phyloP scores from a whole-genome alignment of 2,797 vertebrate genomes.

The Sebastes itinus region DNA sequence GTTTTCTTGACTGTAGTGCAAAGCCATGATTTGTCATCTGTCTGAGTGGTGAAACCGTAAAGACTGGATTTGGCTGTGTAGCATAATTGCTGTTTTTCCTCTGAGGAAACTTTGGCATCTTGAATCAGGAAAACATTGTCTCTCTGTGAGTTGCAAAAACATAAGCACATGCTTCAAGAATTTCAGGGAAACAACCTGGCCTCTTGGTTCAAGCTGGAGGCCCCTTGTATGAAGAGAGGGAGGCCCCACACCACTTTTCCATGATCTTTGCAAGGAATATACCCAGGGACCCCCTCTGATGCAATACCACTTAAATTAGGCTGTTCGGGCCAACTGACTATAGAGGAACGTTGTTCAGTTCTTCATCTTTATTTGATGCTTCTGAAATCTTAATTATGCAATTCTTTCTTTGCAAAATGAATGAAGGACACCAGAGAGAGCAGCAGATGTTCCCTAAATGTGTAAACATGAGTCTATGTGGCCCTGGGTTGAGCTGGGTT shows the following conservation, averaged over 20 bases:
- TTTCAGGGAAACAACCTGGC: slow-evolving; percentile 73
- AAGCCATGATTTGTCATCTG: slow-evolving; percentile 39
- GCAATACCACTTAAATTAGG: slow-evolving; percentile 57
- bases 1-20: slow-evolving; percentile 37
- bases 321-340: slow-evolving; percentile 48
- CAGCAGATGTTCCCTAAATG: slow-evolving; percentile 62
- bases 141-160: slow-evolving; percentile 60
- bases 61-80: slow-evolving; percentile 34
- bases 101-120: slow-evolving; percentile 31
- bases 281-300: slow-evolving; percentile 72
- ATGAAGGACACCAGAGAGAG: slow-evolving; percentile 5
- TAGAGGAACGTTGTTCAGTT: slow-evolving; percentile 59
- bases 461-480: slow-evolving; percentile 33
- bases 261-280: slow-evolving; percentile 62
- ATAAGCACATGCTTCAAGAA: slow-evolving; percentile 74
- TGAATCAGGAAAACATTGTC: slow-evolving; percentile 54
- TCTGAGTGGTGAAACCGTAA: slow-evolving; percentile 37
- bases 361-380: slow-evolving; percentile 26
- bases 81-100: slow-evolving; percentile 56
- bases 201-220: slow-evolving; percentile 58
- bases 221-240: slow-evolving; percentile 52
- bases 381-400: slow-evolving; percentile 23
- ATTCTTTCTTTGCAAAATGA: neutral
- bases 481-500: slow-evolving; percentile 19
- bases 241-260: slow-evolving; percentile 52